Evolutionary conservation across 2,888 invertebrate species (phyloP).

Genomic region (Glaucopsyche alexis): DNA sequence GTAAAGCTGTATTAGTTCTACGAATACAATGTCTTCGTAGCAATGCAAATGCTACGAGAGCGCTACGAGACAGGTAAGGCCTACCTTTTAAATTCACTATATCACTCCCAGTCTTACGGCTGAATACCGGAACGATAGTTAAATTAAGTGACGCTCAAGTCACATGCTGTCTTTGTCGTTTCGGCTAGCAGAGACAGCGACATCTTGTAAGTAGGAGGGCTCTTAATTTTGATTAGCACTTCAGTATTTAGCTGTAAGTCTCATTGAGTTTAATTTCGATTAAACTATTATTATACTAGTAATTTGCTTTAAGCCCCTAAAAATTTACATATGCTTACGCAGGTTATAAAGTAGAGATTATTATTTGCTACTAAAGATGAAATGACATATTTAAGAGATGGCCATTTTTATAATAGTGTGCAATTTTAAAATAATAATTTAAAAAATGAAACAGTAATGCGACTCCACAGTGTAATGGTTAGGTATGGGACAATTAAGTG

Average conservation of each 20-base stretch:
- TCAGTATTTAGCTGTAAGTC: too few species aligned
- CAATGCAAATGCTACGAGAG: neutral
- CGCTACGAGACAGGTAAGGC: neutral
- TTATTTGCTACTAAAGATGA: too few species aligned
- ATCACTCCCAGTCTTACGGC: neutral
- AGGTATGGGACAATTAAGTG: constrained; percentile 68
- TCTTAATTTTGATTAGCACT: too few species aligned
- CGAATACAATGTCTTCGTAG: neutral
- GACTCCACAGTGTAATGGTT: constrained; percentile 46
- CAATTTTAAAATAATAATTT: too few species aligned
- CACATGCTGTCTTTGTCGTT: too few species aligned
- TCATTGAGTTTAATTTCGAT: neutral
- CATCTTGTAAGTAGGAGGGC: too few species aligned
- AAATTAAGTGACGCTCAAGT: too few species aligned
- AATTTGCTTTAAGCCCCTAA: neutral
- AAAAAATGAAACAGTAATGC: constrained; percentile 15
- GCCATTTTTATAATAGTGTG: too few species aligned
- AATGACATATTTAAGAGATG: too few species aligned
- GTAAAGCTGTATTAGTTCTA: neutral
- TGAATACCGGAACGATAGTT: too few species aligned
- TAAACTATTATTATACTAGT: neutral
- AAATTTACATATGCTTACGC: neutral
- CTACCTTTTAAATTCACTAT: neutral
- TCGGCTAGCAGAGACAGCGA: too few species aligned
- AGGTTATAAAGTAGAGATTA: neutral